Base-by-base conservation (phyloP, 2,113 vertebrate genomes). In the Marcusenius ussheri region DNA sequence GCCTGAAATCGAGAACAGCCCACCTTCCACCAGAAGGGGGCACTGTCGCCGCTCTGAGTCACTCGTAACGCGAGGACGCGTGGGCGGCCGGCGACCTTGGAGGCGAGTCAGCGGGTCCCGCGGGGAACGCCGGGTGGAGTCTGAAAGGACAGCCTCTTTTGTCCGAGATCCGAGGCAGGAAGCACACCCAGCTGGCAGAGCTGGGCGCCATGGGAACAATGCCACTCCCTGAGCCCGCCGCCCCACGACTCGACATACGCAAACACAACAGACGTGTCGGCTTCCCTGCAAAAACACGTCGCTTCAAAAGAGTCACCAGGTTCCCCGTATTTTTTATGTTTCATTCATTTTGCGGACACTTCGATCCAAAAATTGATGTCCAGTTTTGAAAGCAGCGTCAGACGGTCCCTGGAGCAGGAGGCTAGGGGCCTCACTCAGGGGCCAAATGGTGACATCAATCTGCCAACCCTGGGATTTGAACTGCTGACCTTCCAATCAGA, bases 11-110 rank as follows among this genome's bases (percentile, higher is more conserved):
- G 21, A 88, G 90, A 87, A n/a, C 88, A 90, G 91, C 88, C 92
- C 92, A 92, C 91, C 91, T 90, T 91, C 84, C 45, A 51, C 15
- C 56, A 49, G 42, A 74, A 93, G 92, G 92, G 90, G 92, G 91
- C 91, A 93, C 84, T 90, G 90, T 90, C 74, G 58, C 70, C 46
- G 84, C 90, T 27, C 42, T 51, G 91, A 70, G 85, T 90, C 56
- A 31, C 17, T 50, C 87, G 91, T 88, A 92, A 91, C 90, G 53
- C 90, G 90, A 93, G 88, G 87, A 87, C 42, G 24, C 77, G 53
- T 84, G 74, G 85, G 88, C 17, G 35, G 88, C 19, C 9, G 1
- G 49, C 24, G 83, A n/a, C 83, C 83, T 84, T 11, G 42, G 24
- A 47, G 56, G 88, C 62, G 49, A 86, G 24, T 31, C 89, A 80